These are phyloP conservation scores for Esox lucius DNA, from an alignment of 2,797 vertebrate genomes.

Conservation along the genomic window DNA sequence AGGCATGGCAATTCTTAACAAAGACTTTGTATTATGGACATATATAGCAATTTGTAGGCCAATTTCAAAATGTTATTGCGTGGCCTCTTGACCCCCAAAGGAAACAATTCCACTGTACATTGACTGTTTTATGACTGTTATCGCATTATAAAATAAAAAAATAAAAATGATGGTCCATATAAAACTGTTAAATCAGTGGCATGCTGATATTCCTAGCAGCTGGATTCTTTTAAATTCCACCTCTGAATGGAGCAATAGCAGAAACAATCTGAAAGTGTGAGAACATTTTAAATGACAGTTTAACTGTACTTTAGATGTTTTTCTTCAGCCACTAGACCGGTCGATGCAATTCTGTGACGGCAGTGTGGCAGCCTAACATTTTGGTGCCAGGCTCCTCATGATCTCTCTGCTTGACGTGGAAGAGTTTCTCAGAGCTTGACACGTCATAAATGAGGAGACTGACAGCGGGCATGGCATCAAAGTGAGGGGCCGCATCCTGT, in stretches of 20 bases:
- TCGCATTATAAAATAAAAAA: background rate
- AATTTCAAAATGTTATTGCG: background rate
- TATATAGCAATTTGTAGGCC: background rate
- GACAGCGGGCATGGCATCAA: constrained; percentile 66
- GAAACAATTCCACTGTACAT: background rate
- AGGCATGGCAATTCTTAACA: background rate
- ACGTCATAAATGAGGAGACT: constrained; percentile 61
- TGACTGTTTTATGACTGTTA: background rate
- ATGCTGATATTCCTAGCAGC: background rate
- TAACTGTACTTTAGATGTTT: background rate
- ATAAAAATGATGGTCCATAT: background rate
- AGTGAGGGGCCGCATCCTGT: constrained; percentile 68
- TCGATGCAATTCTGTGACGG: constrained; percentile 39
- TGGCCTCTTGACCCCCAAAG: background rate
- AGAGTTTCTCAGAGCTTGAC: constrained; percentile 52
- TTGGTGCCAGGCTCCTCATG: constrained; percentile 53
- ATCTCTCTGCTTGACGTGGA: constrained; percentile 57
- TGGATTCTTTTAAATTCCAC: background rate
- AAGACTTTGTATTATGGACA: background rate
- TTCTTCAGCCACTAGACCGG: constrained; percentile 33
- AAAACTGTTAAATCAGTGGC: background rate
- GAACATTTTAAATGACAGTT: background rate
- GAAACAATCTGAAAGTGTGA: background rate
- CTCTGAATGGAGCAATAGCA: background rate
- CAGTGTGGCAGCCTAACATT: constrained; percentile 35